Percentiles rank a stretch among this genome's conserved stretches.
These are phyloP conservation scores for Euclidia mi DNA, from an alignment of 2,888 invertebrate genomes.

Conservation along the genomic window DNA sequence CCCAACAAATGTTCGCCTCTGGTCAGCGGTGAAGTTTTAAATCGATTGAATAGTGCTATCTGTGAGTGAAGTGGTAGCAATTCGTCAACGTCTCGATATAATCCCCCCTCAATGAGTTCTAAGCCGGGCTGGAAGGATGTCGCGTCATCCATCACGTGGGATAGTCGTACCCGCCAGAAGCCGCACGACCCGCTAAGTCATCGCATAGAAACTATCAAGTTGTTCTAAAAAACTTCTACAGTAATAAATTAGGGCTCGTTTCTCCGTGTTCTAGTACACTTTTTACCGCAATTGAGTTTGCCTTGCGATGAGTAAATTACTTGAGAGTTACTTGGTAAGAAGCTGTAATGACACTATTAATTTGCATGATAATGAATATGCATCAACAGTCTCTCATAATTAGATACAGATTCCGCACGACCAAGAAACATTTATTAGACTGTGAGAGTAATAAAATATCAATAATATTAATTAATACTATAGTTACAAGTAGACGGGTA, in stretches of 20 bases:
- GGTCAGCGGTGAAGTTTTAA: slow-evolving; percentile 77
- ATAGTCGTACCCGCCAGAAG: slow-evolving; percentile 56
- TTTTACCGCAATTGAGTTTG: not conserved
- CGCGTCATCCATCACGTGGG: slow-evolving; percentile 83
- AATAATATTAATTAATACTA: too few species aligned
- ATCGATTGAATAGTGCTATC: slow-evolving; percentile 84
- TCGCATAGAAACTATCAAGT: slow-evolving; percentile 63
- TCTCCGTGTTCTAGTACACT: slow-evolving; percentile 11
- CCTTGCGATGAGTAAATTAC: not conserved
- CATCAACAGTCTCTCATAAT: too few species aligned
- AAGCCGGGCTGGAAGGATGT: slow-evolving; percentile 80
- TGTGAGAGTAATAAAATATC: too few species aligned
- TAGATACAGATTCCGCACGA: too few species aligned
- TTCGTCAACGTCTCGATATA: slow-evolving; percentile 87
- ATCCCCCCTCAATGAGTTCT: slow-evolving; percentile 86
- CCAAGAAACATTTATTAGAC: too few species aligned
- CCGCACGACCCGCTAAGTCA: slow-evolving; percentile 70
- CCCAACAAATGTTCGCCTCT: slow-evolving; percentile 62
- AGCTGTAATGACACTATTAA: not conserved
- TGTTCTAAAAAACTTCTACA: slow-evolving; percentile 58
- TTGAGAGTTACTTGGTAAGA: not conserved
- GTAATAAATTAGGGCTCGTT: slow-evolving; percentile 39
- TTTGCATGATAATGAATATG: not conserved
- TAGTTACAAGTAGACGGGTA: not conserved
- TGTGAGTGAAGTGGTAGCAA: slow-evolving; percentile 79